Evolutionary conservation across 2,113 vertebrate species (phyloP), one percentile per base, ranked within the genome.

Genomic region (Lota lota): DNA sequence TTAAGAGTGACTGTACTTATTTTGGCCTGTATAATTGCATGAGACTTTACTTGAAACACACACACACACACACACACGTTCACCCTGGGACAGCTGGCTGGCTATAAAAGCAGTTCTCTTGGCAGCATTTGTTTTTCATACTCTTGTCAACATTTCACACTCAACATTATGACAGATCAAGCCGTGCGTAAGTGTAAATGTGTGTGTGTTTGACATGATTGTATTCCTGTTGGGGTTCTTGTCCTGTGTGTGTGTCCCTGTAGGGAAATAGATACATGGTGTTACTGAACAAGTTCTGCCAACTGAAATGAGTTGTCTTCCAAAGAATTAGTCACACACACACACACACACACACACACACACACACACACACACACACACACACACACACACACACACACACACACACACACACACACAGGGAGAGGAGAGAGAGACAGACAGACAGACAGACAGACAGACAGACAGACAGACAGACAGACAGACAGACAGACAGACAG

Each of bases 251-350:
- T 36, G 61, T 36, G 61, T 36, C 15, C 64, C 78, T 36, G 61
- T 63, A 56, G 66, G 61, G 70, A 76, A 80, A 72, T 83, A 54
- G 66, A 60, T 67, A 57, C 60, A 51, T 47, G 57, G 57, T 83
- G 81, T 76, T 67, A 62, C 60, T 6, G 5, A 73, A 47, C 67
- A 51, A 62, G 36, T 69, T 63, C 64, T 80, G 73, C 76, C 76
- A 77, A 64, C 68, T 76, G 36, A 3, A 61, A 76, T 56, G 65
- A 47, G 65, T 64, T 68, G 17, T 64, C 33, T 64, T 76, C 68
- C 63, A 74, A 67, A 69, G 7, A 69, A 72, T 64, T 61, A 19
- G 68, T 66, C 63, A 28, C 53, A 50, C 61, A 64, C 24, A 17
- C 19, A 28, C 22, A 61, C 18, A 68, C 20, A 54, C 24, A 72